Conservation (phyloP, 2,888 invertebrate species). For the Malachius bipustulatus region DNA sequence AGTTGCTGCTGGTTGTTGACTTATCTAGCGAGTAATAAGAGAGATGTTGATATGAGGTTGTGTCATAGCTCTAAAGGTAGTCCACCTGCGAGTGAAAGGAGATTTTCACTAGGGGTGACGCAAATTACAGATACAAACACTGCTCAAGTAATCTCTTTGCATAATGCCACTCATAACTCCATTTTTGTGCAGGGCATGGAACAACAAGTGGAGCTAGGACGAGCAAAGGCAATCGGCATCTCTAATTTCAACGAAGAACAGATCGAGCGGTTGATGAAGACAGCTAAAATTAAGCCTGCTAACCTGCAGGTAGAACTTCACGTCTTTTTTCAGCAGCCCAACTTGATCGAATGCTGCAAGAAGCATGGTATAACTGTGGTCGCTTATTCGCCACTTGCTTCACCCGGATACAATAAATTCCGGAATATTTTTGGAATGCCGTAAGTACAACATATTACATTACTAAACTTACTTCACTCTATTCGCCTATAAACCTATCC, state of each 20-base stretch:
- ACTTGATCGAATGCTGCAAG: conserved; percentile 49
- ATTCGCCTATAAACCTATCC: too few relatives aligned
- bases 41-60: too few relatives aligned
- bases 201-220: conserved; percentile 53
- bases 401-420: background rate
- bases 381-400: conserved; percentile 64
- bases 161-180: background rate
- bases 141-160: too few relatives aligned
- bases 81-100: too few relatives aligned
- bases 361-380: conserved; percentile 55
- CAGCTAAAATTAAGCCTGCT: conserved; percentile 50
- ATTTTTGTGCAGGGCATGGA: conserved; percentile 47
- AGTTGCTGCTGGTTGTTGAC: too few relatives aligned
- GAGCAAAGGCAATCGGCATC: conserved; percentile 66
- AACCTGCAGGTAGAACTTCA: conserved; percentile 64
- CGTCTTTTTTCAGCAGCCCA: conserved; percentile 61
- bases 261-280: conserved; percentile 50
- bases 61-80: too few relatives aligned
- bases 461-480: too few relatives aligned
- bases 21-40: too few relatives aligned
- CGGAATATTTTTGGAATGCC: background rate
- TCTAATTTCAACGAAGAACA: conserved; percentile 74
- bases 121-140: too few relatives aligned
- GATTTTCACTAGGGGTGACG: too few relatives aligned
- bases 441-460: background rate